phyloP scores from a whole-genome alignment of 2,888 invertebrate species.

The Globia sparganii region DNA sequence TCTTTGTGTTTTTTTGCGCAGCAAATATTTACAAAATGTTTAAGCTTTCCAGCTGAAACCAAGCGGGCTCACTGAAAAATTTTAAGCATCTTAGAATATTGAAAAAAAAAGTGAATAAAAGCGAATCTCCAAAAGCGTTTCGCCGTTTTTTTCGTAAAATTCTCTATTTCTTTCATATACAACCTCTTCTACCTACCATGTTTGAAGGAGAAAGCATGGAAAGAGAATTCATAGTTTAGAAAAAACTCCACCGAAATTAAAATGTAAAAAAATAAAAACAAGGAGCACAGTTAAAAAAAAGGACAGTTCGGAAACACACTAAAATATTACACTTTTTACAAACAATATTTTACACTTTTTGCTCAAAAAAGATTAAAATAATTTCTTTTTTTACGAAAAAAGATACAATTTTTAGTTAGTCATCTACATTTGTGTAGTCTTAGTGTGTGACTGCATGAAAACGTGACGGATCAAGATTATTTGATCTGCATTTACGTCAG shows the following conservation, averaged over 20 bases:
- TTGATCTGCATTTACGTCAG: constrained; percentile 63
- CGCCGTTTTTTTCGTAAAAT: constrained; percentile 42
- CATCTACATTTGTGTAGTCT: constrained; percentile 45
- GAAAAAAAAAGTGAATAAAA: constrained; percentile 49
- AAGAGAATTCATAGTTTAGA: constrained; percentile 89
- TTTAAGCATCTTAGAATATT: constrained; percentile 58
- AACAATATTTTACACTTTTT: constrained; percentile 14
- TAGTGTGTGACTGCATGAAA: constrained; percentile 43
- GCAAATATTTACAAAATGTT: constrained; percentile 57
- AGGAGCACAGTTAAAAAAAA: constrained; percentile 67
- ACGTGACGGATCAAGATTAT: constrained; percentile 58
- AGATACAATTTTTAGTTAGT: constrained; percentile 16
- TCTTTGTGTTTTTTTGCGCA: constrained; percentile 44
- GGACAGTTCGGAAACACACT: constrained; percentile 66
- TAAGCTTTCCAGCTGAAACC: constrained; percentile 60
- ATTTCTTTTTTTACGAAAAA: constrained; percentile 39
- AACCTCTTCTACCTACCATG: constrained; percentile 90
- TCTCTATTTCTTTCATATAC: constrained; percentile 86
- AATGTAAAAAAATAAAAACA: constrained; percentile 67
- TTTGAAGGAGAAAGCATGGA: constrained; percentile 90
- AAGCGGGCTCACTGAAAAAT: constrained; percentile 55
- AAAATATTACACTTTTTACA: constrained; percentile 29
- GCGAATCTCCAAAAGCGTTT: constrained; percentile 61
- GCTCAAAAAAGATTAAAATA: neutral
- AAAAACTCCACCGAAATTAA: constrained; percentile 72